phyloP scores from a whole-genome alignment of 2,888 invertebrate species.

The Luperina testacea region DNA sequence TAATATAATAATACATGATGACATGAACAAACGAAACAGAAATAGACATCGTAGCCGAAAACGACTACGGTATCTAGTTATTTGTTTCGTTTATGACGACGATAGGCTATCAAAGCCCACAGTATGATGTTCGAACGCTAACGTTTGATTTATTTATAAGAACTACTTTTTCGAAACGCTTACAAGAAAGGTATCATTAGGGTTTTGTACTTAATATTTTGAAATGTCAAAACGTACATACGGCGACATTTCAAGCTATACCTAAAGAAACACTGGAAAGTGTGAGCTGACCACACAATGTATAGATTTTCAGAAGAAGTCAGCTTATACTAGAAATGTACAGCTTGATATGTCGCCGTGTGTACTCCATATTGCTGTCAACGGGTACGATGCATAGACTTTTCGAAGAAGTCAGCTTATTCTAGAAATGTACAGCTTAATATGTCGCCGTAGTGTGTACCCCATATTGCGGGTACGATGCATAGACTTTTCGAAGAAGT shows the following conservation, averaged over 20 bases:
- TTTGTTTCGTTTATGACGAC: background rate
- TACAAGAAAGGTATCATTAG: background rate
- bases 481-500: too few species aligned
- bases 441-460: too few species aligned
- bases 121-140: too few species aligned
- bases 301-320: too few species aligned
- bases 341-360: too few species aligned
- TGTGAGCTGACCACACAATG: too few species aligned
- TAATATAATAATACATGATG: background rate
- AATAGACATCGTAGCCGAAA: background rate
- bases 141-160: background rate
- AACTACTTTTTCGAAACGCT: background rate
- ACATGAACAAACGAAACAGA: background rate
- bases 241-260: too few species aligned
- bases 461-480: background rate
- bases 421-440: too few species aligned
- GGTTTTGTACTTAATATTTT: background rate
- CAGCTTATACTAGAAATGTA: too few species aligned
- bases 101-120: background rate
- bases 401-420: too few species aligned
- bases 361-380: background rate
- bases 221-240: background rate
- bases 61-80: background rate
- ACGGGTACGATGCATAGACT: too few species aligned
- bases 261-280: too few species aligned